Percentiles rank a stretch among this genome's conserved stretches.
phyloP scores from a whole-genome alignment of 2,113 vertebrate genomes.

The Aramus guarauna region DNA sequence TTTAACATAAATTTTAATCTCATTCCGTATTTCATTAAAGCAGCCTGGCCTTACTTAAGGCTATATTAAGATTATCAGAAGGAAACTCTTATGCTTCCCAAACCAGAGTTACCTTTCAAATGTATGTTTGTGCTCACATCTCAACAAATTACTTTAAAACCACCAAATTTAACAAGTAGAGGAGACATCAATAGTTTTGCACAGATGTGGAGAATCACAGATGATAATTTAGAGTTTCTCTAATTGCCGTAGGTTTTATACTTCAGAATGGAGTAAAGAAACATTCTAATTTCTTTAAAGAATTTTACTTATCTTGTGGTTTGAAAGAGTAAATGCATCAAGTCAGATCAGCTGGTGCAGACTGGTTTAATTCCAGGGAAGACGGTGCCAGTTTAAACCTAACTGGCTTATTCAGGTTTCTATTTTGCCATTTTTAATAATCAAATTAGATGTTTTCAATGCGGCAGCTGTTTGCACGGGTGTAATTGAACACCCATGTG shows the following conservation, averaged over 20 bases:
- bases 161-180: background rate
- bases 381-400: background rate
- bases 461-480: background rate
- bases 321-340: background rate
- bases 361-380: no score
- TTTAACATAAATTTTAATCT: background rate
- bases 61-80: background rate
- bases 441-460: accelerated
- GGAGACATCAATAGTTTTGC: background rate
- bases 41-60: background rate
- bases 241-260: background rate
- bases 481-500: background rate
- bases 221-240: background rate
- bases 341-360: no score
- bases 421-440: background rate
- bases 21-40: background rate
- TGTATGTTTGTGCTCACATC: background rate
- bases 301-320: background rate
- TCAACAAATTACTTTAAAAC: background rate
- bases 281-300: background rate
- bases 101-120: background rate
- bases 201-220: background rate
- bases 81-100: background rate
- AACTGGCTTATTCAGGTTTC: background rate
- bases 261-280: background rate